Conservation (phyloP, 2,797 vertebrate genomes). For the Pseudotriccus pelzelni region DNA sequence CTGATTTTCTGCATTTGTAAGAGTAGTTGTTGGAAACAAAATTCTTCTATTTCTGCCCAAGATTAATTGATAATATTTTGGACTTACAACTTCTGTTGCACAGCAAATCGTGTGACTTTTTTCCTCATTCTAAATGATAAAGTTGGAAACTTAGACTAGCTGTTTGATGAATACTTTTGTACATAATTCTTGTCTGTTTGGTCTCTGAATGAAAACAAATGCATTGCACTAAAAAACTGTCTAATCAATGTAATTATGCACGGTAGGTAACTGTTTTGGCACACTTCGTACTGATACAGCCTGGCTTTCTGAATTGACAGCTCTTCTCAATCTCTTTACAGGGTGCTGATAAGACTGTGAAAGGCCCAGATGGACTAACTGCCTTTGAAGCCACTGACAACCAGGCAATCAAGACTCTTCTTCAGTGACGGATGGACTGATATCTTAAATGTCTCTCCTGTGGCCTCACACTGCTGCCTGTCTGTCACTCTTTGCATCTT, state of each 20-base stretch:
- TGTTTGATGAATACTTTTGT: background rate
- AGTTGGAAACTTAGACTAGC: background rate
- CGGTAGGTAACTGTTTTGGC: background rate
- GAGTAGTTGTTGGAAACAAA: background rate
- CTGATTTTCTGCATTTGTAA: background rate
- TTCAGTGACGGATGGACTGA: slow-evolving; percentile 79
- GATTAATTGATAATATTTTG: background rate
- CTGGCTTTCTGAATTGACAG: background rate
- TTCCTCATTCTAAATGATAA: background rate
- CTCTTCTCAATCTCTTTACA: slow-evolving; percentile 60
- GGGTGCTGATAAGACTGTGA: slow-evolving; percentile 84
- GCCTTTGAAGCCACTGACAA: slow-evolving; percentile 84
- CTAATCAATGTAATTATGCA: background rate
- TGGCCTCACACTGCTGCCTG: slow-evolving; percentile 85
- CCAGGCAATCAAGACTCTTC: slow-evolving; percentile 83
- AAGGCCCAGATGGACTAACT: slow-evolving; percentile 82
- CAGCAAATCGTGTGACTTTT: background rate
- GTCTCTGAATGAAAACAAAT: background rate
- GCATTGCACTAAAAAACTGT: background rate
- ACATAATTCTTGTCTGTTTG: background rate
- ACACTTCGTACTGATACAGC: background rate
- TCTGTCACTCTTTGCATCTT: slow-evolving; percentile 81
- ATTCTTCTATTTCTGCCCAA: background rate
- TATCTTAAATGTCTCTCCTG: slow-evolving; percentile 76
- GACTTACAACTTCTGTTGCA: background rate